These are phyloP conservation scores for Grantiella picta DNA, from an alignment of 2,113 vertebrate genomes.

Conservation along the genomic window DNA sequence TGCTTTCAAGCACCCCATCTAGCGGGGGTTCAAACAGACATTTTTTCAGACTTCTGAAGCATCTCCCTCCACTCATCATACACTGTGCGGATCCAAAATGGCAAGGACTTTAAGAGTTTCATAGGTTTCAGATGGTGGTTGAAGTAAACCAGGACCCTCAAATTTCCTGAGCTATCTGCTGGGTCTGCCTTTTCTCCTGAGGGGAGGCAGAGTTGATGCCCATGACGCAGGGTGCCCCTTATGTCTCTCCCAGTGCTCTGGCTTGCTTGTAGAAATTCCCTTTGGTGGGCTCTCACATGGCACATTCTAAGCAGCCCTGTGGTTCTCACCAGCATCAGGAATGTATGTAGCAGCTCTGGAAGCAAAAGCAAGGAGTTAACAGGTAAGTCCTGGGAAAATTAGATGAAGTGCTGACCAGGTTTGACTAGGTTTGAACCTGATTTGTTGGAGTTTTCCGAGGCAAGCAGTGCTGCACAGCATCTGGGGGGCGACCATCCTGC, in stretches of 20 bases:
- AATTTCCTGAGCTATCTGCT: not conserved
- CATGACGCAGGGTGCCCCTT: not conserved
- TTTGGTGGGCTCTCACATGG: accelerated
- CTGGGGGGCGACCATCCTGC: not conserved
- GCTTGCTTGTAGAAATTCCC: not conserved
- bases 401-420: not conserved
- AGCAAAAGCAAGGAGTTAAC: not conserved
- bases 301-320: not conserved
- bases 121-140: not conserved
- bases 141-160: not conserved
- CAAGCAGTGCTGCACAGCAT: not conserved
- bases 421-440: not conserved
- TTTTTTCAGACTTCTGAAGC: not conserved
- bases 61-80: not conserved
- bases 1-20: not conserved
- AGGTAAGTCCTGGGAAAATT: not conserved
- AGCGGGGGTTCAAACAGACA: not conserved
- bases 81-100: accelerated
- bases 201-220: not conserved
- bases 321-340: not conserved
- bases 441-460: not conserved
- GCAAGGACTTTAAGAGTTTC: not conserved
- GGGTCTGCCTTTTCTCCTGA: not conserved
- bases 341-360: not conserved
- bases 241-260: not conserved